A percentile compares a stretch with the other conserved stretches of the same genome.
Conservation (phyloP, 2,888 invertebrate genomes). For the Hydrotaea cyrtoneurina region DNA sequence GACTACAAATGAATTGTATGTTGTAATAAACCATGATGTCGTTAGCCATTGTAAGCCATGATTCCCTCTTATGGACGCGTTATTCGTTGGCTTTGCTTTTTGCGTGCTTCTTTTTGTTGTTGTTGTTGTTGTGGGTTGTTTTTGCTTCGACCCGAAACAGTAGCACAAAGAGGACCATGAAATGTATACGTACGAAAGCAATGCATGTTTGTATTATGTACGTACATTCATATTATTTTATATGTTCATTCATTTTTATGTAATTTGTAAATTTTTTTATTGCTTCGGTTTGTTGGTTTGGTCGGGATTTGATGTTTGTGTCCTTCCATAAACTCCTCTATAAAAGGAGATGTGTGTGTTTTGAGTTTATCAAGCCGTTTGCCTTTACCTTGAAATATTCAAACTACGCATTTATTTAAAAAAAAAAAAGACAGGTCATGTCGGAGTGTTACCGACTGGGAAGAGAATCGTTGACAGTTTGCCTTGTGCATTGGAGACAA, state of each 20-base stretch:
- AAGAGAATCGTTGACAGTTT: too few species aligned
- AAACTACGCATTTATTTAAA: too few species aligned
- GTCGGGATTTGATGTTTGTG: neutral
- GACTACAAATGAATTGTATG: constrained; percentile 10
- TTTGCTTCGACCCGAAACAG: neutral
- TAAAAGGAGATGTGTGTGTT: too few species aligned
- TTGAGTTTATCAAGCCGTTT: too few species aligned
- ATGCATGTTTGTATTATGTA: too few species aligned
- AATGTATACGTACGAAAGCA: too few species aligned
- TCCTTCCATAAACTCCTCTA: neutral
- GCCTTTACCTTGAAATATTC: too few species aligned
- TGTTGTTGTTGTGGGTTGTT: too few species aligned
- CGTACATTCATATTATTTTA: constrained; percentile 5
- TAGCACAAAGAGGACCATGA: neutral
- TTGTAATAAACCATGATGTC: constrained; percentile 7
- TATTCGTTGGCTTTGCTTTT: neutral
- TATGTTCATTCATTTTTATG: constrained; percentile 25
- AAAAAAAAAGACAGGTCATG: too few species aligned
- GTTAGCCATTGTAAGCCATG: neutral
- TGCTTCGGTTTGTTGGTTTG: neutral
- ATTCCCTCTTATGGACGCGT: neutral
- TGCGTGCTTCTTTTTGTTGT: too few species aligned
- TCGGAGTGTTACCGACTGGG: too few species aligned
- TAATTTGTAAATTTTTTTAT: constrained; percentile 16
- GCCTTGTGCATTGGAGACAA: too few species aligned